Percentiles rank a stretch among this genome's conserved stretches.
These are phyloP conservation scores for Megatriorchis doriae DNA, from an alignment of 2,113 vertebrate species.

Conservation along the genomic window DNA sequence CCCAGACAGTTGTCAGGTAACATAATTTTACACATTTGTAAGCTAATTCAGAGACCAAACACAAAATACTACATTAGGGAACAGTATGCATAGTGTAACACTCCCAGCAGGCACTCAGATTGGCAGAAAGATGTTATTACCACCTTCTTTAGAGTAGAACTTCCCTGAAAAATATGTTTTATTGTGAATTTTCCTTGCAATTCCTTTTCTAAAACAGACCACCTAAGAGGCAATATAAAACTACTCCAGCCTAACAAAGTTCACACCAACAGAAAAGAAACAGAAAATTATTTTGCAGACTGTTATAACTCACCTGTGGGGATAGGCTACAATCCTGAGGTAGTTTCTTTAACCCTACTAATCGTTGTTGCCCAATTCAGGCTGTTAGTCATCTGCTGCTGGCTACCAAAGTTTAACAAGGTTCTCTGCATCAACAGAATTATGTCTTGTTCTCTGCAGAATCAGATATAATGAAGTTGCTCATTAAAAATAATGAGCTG, in stretches of 20 bases:
- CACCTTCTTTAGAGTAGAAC: background rate
- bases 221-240: background rate
- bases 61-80: background rate
- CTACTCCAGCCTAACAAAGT: background rate
- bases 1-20: background rate
- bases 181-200: background rate
- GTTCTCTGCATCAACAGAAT: conserved; percentile 44
- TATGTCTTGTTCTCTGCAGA: conserved; percentile 48
- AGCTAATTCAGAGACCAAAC: background rate
- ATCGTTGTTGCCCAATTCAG: background rate
- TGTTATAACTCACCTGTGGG: background rate
- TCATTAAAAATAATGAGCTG: conserved; percentile 80
- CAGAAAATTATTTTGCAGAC: background rate
- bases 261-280: background rate
- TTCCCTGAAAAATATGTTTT: background rate
- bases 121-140: background rate
- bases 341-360: conserved; percentile 20
- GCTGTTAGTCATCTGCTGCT: conserved; percentile 18
- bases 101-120: background rate
- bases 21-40: background rate
- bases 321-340: background rate
- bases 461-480: conserved; percentile 69
- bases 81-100: background rate
- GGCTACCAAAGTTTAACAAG: conserved; percentile 61
- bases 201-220: background rate